A percentile compares a stretch with the other conserved stretches of the same genome.
These are phyloP conservation scores for Orcinus orca DNA, from an alignment of 2,113 vertebrate genomes.

Conservation along the genomic window DNA sequence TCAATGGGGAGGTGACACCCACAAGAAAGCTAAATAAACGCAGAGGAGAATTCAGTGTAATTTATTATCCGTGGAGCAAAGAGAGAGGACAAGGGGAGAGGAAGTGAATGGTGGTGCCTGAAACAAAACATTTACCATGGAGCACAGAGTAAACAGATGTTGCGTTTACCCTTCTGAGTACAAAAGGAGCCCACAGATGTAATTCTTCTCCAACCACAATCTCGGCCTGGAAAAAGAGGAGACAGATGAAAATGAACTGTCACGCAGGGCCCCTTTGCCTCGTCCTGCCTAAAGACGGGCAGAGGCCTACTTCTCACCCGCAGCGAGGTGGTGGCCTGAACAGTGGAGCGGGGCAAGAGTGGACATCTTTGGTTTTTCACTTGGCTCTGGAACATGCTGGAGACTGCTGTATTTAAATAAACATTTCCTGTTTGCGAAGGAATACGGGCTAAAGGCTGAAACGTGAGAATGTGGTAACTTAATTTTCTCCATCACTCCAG, in stretches of 20 bases:
- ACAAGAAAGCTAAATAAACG: constrained; percentile 75
- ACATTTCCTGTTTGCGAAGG: constrained; percentile 79
- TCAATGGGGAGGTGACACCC: constrained; percentile 58
- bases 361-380: constrained; percentile 76
- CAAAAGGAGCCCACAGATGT: constrained; percentile 68
- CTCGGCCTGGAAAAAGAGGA: constrained; percentile 54
- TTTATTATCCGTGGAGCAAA: constrained; percentile 5
- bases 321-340: constrained; percentile 36
- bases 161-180: constrained; percentile 63
- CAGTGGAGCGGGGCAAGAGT: constrained; percentile 45
- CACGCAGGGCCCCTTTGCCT: neutral
- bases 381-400: constrained; percentile 69
- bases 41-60: constrained; percentile 42
- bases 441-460: constrained; percentile 71
- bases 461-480: constrained; percentile 80
- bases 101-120: constrained; percentile 45
- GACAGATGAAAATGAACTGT: constrained; percentile 48
- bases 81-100: constrained; percentile 28
- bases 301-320: constrained; percentile 38
- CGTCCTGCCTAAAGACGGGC: neutral
- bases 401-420: constrained; percentile 80
- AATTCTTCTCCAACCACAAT: constrained; percentile 59
- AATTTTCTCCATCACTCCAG: constrained; percentile 79
- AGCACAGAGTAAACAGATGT: constrained; percentile 76
- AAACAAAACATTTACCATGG: constrained; percentile 67